Conservation (phyloP, 2,797 vertebrate species). For the Oryzias sinensis region DNA sequence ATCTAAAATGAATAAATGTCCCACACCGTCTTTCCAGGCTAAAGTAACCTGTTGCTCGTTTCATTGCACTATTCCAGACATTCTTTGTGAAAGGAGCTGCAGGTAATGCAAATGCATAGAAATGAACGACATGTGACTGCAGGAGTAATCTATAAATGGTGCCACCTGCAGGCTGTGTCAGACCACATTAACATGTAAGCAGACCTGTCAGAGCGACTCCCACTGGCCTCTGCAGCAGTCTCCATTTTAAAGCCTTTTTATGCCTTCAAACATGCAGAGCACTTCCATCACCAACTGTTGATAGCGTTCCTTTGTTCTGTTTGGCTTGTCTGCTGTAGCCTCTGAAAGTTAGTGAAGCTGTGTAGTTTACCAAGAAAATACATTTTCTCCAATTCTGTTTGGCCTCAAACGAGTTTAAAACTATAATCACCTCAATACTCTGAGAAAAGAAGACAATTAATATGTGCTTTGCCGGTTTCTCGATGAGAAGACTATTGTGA, state of each 20-base stretch:
- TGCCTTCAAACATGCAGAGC: conserved; percentile 15
- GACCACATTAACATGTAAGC: conserved; percentile 59
- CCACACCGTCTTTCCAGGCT: background rate
- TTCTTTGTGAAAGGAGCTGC: conserved; percentile 16
- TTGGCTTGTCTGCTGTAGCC: conserved; percentile 12
- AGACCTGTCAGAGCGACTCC: conserved; percentile 52
- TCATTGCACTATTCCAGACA: conserved; percentile 17
- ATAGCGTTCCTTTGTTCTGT: conserved; percentile 25
- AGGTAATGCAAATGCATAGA: conserved; percentile 39
- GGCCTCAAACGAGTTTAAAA: conserved; percentile 69
- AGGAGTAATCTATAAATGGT: conserved; percentile 59
- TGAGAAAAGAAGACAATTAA: conserved; percentile 73
- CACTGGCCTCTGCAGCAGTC: conserved; percentile 47
- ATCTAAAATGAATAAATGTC: background rate
- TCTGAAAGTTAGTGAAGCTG: conserved; percentile 33
- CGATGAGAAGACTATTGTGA: conserved; percentile 70
- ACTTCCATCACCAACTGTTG: conserved; percentile 26
- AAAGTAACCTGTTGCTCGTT: conserved; percentile 38
- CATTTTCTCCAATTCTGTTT: conserved; percentile 53
- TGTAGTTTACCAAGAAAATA: conserved; percentile 36
- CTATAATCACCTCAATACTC: conserved; percentile 69
- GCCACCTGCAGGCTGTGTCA: conserved; percentile 68
- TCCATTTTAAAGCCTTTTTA: conserved; percentile 35
- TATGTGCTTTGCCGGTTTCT: conserved; percentile 75
- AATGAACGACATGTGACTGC: conserved; percentile 33